A percentile compares a stretch with the other conserved stretches of the same genome.
Evolutionary conservation across 2,888 invertebrate genomes (phyloP).

Genomic region (Drosophila prolongata): DNA sequence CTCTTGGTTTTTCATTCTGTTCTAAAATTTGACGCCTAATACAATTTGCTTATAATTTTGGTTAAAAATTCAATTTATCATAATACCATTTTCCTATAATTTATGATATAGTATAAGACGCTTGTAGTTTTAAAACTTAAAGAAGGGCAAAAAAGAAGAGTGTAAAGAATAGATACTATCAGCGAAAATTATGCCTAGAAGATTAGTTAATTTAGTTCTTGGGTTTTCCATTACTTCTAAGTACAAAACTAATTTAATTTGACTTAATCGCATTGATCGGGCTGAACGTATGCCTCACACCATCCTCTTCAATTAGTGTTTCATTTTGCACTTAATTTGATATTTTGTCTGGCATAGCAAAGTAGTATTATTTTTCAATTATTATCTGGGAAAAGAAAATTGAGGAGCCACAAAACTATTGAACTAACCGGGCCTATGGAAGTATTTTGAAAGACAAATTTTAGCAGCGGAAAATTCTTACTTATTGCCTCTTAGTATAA

Average conservation of each 20-base stretch:
- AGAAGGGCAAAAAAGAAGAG: slow-evolving; percentile 6
- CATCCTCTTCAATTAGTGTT: slow-evolving; percentile 5
- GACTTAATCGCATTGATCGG: slow-evolving; percentile 39
- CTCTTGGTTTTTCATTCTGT: slow-evolving; percentile 33
- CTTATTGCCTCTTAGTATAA: slow-evolving; percentile 36
- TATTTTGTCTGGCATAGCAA: slow-evolving; percentile 24
- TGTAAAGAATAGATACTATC: slow-evolving; percentile 12
- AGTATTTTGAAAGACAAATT: slow-evolving; percentile 63
- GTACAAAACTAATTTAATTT: slow-evolving; percentile 47
- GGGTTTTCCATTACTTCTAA: slow-evolving; percentile 30
- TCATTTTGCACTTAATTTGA: slow-evolving; percentile 2
- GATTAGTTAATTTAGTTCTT: slow-evolving; percentile 27
- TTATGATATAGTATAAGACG: slow-evolving; percentile 53
- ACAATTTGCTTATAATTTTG: slow-evolving; percentile 54
- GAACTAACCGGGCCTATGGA: slow-evolving; percentile 52
- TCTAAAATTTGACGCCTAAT: slow-evolving; percentile 78
- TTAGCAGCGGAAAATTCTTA: slow-evolving; percentile 53
- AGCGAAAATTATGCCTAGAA: slow-evolving; percentile 39
- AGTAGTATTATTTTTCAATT: slow-evolving; percentile 1
- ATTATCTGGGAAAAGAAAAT: slow-evolving; percentile 13
- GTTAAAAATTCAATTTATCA: slow-evolving; percentile 67
- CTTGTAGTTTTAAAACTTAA: slow-evolving; percentile 29
- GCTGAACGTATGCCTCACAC: slow-evolving; percentile 34
- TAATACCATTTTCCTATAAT: slow-evolving; percentile 61
- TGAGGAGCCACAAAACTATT: slow-evolving; percentile 6